phyloP scores from a whole-genome alignment of 2,797 vertebrate genomes.

The Poecilia picta region DNA sequence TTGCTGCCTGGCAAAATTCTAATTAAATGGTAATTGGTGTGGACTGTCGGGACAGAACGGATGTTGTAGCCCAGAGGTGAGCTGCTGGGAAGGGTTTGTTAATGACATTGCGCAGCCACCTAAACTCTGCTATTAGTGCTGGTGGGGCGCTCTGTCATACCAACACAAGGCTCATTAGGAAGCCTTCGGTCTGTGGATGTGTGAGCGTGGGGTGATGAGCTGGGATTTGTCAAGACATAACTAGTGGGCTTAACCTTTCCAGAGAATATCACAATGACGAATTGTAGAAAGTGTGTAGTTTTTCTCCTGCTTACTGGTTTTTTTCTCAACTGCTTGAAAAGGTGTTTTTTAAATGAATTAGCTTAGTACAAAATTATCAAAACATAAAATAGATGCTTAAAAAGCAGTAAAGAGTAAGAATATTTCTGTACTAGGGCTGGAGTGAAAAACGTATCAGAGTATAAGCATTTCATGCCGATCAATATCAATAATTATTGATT shows the following conservation, averaged over 20 bases:
- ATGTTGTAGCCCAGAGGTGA: constrained; percentile 39
- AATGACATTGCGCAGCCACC: constrained; percentile 50
- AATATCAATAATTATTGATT: too few species aligned
- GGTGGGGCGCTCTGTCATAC: constrained; percentile 38
- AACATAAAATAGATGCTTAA: background rate
- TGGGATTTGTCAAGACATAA: constrained; percentile 46
- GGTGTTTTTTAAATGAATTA: background rate
- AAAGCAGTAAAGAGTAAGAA: background rate
- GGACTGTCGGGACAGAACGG: constrained; percentile 27
- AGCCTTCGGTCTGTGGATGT: constrained; percentile 10
- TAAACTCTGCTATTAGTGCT: constrained; percentile 46
- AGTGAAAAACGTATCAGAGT: too few species aligned
- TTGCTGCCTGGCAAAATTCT: constrained; percentile 30
- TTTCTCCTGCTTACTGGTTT: background rate
- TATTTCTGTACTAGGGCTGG: too few species aligned
- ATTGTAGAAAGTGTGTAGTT: background rate
- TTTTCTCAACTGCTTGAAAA: background rate
- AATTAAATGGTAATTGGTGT: constrained; percentile 56
- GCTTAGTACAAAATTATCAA: background rate
- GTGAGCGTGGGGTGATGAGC: constrained; percentile 29
- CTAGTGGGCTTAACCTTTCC: constrained; percentile 54
- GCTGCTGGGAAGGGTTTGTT: constrained; percentile 46
- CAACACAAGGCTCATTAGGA: constrained; percentile 53
- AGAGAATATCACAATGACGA: constrained; percentile 34
- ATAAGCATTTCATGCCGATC: too few species aligned